phyloP scores from a whole-genome alignment of 1,140 invertebrate genomes.

The Hylaeus anthracinus region DNA sequence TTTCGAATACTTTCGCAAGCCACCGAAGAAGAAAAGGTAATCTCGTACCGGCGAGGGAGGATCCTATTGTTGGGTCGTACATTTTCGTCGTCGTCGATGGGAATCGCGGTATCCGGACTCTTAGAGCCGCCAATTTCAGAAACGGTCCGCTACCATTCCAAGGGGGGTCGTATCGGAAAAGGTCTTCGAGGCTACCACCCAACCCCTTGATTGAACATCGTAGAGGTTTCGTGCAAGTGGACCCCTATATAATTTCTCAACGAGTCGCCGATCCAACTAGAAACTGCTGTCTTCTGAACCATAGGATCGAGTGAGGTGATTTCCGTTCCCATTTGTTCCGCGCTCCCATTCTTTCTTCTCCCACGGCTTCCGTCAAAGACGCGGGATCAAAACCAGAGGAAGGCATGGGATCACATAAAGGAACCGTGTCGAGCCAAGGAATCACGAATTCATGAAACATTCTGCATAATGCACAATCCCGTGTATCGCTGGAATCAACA shows the following conservation, averaged over 20 bases:
- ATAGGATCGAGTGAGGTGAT: not conserved
- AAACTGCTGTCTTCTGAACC: not conserved
- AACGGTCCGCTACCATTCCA: not conserved
- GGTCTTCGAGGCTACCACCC: not conserved
- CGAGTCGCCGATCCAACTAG: not conserved
- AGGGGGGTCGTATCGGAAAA: constrained; percentile 7
- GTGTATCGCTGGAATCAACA: too few species aligned
- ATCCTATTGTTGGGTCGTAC: not conserved
- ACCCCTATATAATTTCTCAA: not conserved
- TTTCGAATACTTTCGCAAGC: too few species aligned
- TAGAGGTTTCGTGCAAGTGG: not conserved
- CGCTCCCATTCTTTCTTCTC: not conserved
- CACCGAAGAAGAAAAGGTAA: not conserved
- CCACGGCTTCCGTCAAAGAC: not conserved
- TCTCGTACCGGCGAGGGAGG: not conserved
- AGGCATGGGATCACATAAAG: not conserved
- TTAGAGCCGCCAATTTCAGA: constrained; percentile 3
- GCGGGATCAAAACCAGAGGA: not conserved
- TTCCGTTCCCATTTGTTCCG: not conserved
- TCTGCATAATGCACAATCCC: too few species aligned
- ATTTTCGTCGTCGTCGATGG: not conserved
- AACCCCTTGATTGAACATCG: constrained; percentile 14
- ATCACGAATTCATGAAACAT: not conserved
- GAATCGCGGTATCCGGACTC: not conserved
- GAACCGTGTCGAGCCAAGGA: not conserved